Conservation (phyloP, 2,888 invertebrate species). For the Mimumesa dahlbomi region DNA sequence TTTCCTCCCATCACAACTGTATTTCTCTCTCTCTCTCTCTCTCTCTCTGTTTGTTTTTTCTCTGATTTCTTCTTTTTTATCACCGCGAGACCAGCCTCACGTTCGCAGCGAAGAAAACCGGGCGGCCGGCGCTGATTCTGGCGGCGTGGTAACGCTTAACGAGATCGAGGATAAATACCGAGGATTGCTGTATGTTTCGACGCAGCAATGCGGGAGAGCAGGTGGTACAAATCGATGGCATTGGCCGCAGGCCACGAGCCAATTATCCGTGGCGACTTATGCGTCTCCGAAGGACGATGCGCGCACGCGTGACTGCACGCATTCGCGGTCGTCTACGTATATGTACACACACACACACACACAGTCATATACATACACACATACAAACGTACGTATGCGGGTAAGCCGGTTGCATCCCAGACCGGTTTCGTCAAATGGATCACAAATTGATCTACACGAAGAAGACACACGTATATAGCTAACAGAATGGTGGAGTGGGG, state of each 20-base stretch:
- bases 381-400: neutral
- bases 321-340: neutral
- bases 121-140: conserved; percentile 1
- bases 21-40: too few species aligned
- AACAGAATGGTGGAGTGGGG: too few species aligned
- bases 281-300: conserved; percentile 38
- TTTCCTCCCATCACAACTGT: too few species aligned
- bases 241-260: conserved; percentile 47
- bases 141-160: conserved; percentile 56
- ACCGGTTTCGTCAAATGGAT: neutral
- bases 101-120: neutral
- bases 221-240: conserved; percentile 68
- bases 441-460: neutral
- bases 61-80: neutral
- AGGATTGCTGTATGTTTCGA: conserved; percentile 44
- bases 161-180: conserved; percentile 63
- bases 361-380: too few species aligned
- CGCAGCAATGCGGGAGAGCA: conserved; percentile 63
- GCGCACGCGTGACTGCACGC: neutral
- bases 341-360: neutral
- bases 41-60: too few species aligned
- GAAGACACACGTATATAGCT: too few species aligned
- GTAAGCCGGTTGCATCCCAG: too few species aligned
- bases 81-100: neutral
- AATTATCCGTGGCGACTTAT: conserved; percentile 64